Base-by-base conservation (phyloP, 2,113 vertebrate species). In the Chunga burmeisteri region DNA sequence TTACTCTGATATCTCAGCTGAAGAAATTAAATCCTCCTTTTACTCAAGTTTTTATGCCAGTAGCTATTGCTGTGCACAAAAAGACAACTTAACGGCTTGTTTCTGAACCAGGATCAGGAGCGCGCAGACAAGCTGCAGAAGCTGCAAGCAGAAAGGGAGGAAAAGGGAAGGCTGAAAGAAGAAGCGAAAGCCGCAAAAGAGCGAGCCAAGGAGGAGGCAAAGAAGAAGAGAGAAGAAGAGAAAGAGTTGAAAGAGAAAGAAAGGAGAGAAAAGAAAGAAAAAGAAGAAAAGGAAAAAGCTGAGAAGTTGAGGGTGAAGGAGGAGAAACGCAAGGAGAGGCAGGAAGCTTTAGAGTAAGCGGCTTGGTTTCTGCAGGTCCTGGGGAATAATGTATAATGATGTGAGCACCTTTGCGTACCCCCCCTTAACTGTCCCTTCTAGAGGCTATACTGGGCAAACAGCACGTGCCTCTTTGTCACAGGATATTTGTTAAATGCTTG, bases 241-340 rank as follows among this genome's bases (percentile, higher is more conserved):
- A 99, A 98, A 12, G 99, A 99, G 90, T 86, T 99, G 91, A 99
- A 99, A 26, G 99, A 99, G 67, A 99, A 97, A 70, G 99, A 99
- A 85, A 98, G 99, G 91, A 97, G 97, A 6, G 98, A 98, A 84
- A 98, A 97, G 75, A 97, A 97, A 8, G 98, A 98, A 4, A 98
- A 98, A 72, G 98, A 98, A 0, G 98, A 99, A 30, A 98, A 97
- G 84, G 98, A 98, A 65, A 98, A 98, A 42, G 99, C 99, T 0
- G 99, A 99, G 71, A 99, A 98, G 92, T 95, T 99, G 93, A 95
- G 98, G 72, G 98, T 86, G 32, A 99, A 99, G 96, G 99, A 99
- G 86, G 99, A 99, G 88, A 98, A 98, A 63, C 98, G 99, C 52
- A 99, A 99, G 96, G 99, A 99, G 83, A 99, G 99, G 94, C 98